Conservation (phyloP, 2,797 vertebrate species). For the Clangula hyemalis region DNA sequence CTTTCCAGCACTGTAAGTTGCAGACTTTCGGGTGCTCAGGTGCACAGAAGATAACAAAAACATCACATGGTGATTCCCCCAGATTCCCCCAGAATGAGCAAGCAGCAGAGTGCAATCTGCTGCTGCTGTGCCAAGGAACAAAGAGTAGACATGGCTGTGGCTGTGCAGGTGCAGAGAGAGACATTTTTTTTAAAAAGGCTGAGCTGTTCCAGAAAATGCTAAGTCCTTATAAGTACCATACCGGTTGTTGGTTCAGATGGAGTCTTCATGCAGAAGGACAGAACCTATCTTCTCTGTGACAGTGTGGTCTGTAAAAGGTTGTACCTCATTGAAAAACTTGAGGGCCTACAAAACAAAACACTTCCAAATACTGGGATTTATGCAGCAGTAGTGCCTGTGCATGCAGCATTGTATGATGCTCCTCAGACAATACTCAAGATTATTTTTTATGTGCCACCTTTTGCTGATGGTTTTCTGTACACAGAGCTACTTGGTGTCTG, state of each 20-base stretch:
- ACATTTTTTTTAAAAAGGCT: background rate
- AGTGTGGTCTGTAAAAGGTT: background rate
- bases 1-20: background rate
- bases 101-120: background rate
- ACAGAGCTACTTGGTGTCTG: background rate
- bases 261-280: background rate
- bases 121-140: background rate
- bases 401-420: background rate
- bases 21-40: background rate
- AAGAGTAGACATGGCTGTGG: background rate
- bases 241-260: accelerated
- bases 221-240: background rate
- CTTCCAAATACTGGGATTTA: background rate
- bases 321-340: background rate
- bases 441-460: background rate
- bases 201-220: background rate
- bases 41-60: background rate
- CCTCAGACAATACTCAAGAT: background rate
- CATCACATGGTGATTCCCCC: background rate
- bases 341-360: background rate
- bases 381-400: background rate
- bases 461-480: background rate
- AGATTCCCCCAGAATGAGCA: accelerated
- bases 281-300: background rate
- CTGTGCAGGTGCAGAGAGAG: background rate